Conservation (phyloP, 2,797 vertebrate genomes). For the Erethizon dorsatum region DNA sequence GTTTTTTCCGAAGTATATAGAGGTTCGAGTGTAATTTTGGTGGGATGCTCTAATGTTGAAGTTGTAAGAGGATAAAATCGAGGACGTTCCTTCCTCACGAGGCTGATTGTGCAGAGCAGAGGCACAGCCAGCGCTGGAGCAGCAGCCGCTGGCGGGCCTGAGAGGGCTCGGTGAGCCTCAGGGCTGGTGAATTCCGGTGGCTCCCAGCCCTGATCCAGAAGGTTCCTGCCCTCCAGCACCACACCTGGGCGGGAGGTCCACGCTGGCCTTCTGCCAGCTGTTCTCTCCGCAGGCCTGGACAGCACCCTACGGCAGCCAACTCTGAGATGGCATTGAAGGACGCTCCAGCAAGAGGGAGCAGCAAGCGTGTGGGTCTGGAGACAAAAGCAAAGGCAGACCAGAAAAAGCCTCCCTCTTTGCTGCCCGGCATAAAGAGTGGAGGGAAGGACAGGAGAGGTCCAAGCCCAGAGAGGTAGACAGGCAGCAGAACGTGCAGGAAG, state of each 20-base stretch:
- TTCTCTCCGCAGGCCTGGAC: background rate
- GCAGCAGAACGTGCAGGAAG: background rate
- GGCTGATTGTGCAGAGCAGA: rapidly evolving
- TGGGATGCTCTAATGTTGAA: background rate
- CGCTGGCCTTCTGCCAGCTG: background rate
- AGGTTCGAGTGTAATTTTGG: background rate
- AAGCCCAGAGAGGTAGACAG: background rate
- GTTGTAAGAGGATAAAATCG: background rate
- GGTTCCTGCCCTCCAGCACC: background rate
- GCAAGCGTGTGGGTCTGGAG: background rate
- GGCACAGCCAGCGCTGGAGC: background rate
- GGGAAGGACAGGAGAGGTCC: background rate
- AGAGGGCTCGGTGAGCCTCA: background rate
- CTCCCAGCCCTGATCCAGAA: background rate
- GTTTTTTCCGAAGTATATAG: background rate
- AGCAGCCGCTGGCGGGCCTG: background rate
- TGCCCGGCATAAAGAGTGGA: too few species aligned
- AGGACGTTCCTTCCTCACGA: background rate
- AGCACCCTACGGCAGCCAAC: background rate
- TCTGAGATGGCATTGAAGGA: background rate
- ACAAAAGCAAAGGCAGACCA: background rate
- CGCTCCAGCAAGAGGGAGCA: background rate
- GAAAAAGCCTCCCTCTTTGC: background rate
- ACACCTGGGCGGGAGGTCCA: background rate
- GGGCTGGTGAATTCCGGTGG: background rate